Percentiles rank a stretch among this genome's conserved stretches.
These are phyloP conservation scores for Bovichtus variegatus DNA, from an alignment of 2,797 vertebrate species.

Conservation along the genomic window DNA sequence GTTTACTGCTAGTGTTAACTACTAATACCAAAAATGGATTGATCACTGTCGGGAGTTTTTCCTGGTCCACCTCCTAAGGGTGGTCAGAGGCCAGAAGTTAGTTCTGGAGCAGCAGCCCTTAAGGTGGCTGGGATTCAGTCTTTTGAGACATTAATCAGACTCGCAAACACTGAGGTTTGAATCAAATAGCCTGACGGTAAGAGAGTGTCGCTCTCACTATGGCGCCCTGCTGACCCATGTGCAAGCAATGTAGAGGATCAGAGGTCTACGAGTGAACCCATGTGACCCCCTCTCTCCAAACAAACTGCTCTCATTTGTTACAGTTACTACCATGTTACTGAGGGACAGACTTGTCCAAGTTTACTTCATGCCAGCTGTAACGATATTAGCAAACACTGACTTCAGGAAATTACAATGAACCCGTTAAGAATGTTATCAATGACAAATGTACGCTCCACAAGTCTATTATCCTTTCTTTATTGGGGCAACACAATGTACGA, in stretches of 20 bases:
- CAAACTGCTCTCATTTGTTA: not conserved
- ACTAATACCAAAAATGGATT: constrained; percentile 8
- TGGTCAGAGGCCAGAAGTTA: constrained; percentile 37
- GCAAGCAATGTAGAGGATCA: constrained; percentile 16
- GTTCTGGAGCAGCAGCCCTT: constrained; percentile 21
- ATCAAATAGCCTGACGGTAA: constrained; percentile 7
- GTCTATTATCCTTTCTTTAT: not conserved
- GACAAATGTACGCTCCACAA: not conserved
- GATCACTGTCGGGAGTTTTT: constrained; percentile 3
- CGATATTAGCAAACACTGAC: not conserved
- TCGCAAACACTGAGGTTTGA: constrained; percentile 21
- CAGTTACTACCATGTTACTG: not conserved
- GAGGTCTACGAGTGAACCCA: constrained; percentile 14
- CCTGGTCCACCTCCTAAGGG: not conserved
- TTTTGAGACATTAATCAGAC: constrained; percentile 41
- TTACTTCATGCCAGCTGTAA: not conserved
- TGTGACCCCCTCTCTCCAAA: not conserved
- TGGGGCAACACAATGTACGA: too few relatives aligned
- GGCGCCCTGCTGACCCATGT: constrained; percentile 14
- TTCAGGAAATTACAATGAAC: not conserved
- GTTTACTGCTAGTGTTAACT: not conserved
- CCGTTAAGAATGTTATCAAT: not conserved
- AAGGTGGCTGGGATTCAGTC: constrained; percentile 20
- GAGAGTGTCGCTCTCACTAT: not conserved
- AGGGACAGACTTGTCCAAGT: not conserved